Conservation (phyloP, 2,113 vertebrate species). For the Perca fluviatilis region DNA sequence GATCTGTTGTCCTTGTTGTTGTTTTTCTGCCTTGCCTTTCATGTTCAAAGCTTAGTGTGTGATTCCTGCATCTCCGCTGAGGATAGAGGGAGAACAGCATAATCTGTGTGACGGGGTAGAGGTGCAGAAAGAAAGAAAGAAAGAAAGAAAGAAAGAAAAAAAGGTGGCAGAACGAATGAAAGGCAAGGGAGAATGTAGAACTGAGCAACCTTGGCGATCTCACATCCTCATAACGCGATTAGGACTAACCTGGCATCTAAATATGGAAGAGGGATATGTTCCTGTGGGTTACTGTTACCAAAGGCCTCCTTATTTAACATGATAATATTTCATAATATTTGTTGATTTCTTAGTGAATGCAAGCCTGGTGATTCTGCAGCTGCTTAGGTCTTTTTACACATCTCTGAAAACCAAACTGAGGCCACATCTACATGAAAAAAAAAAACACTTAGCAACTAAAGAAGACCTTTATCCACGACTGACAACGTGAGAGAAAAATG, state of each 20-base stretch:
- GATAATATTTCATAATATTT: conserved; percentile 71
- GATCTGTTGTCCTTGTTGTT: conserved; percentile 80
- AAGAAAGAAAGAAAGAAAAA: conserved; percentile 67
- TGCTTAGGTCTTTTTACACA: conserved; percentile 25
- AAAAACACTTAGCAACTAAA: neutral
- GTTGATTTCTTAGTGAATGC: conserved; percentile 62
- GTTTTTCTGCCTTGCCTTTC: conserved; percentile 77
- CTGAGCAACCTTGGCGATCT: conserved; percentile 80
- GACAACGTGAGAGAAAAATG: neutral
- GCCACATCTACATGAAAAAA: conserved; percentile 17
- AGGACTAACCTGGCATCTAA: conserved; percentile 78
- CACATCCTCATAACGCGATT: conserved; percentile 74
- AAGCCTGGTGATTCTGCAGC: conserved; percentile 39
- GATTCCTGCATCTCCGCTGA: conserved; percentile 67
- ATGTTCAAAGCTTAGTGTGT: conserved; percentile 80
- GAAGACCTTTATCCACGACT: neutral
- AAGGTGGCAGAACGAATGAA: conserved; percentile 78
- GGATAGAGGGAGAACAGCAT: conserved; percentile 68
- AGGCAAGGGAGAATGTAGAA: conserved; percentile 77
- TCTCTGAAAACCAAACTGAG: conserved; percentile 13
- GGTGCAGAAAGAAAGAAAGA: conserved; percentile 69
- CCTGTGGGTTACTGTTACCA: conserved; percentile 65
- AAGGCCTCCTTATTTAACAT: conserved; percentile 67
- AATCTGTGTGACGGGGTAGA: conserved; percentile 78
- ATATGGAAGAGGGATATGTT: conserved; percentile 68